These are phyloP conservation scores for Polylopha cassiicola DNA, from an alignment of 2,888 invertebrate species.

Conservation along the genomic window DNA sequence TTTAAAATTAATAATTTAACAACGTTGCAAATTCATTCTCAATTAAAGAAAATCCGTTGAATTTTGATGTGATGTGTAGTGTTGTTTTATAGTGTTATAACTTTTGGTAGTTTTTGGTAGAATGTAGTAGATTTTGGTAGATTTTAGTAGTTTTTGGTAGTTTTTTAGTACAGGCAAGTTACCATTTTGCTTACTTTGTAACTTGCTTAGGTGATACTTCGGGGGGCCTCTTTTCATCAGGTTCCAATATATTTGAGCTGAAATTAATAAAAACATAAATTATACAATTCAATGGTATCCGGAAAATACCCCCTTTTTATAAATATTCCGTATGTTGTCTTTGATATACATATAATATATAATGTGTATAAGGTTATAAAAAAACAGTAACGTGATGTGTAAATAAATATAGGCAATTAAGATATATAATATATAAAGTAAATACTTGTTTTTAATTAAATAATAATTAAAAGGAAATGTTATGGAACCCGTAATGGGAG, in stretches of 20 bases:
- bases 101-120: background rate
- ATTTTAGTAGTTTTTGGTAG: background rate
- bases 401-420: too few species aligned
- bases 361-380: slow-evolving; percentile 8
- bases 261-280: slow-evolving; percentile 22
- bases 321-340: too few species aligned
- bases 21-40: slow-evolving; percentile 15
- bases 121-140: background rate
- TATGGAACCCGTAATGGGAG: too few species aligned
- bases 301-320: too few species aligned
- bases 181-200: slow-evolving; percentile 21
- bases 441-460: too few species aligned
- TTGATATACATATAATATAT: background rate
- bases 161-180: slow-evolving; percentile 5
- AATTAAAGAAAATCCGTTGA: too few species aligned
- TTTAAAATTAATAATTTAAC: background rate
- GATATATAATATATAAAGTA: too few species aligned
- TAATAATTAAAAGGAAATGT: too few species aligned
- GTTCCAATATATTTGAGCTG: slow-evolving; percentile 20
- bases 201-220: slow-evolving; percentile 18
- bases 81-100: too few species aligned
- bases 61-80: too few species aligned
- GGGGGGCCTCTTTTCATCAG: slow-evolving; percentile 17
- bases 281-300: too few species aligned
- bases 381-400: slow-evolving; percentile 9